Percentiles rank a stretch among this genome's conserved stretches.
Evolutionary conservation across 2,113 vertebrate genomes (phyloP).

Genomic region (Neopipo cinnamomea): DNA sequence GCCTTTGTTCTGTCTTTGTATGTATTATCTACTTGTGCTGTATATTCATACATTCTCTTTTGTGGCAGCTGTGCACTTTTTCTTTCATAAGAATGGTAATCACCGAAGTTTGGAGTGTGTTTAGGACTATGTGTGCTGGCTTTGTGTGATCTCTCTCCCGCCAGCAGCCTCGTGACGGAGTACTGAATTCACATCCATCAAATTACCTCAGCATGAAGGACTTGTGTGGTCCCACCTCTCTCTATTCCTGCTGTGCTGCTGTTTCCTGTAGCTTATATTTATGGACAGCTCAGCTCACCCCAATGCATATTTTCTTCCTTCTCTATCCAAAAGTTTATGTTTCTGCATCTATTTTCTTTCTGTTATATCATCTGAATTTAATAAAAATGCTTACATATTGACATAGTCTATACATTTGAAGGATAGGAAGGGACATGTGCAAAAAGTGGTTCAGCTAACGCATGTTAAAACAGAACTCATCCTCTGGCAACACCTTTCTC

Average conservation of each 20-base stretch:
- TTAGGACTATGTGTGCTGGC: not conserved
- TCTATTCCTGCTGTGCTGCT: not conserved
- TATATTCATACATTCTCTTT: not conserved
- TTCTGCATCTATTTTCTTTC: not conserved
- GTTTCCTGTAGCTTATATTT: not conserved
- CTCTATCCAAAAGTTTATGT: not conserved
- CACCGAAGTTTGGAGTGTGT: not conserved
- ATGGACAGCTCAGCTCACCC: not conserved
- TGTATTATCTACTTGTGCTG: not conserved
- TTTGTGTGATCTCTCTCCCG: not conserved
- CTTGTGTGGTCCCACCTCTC: not conserved
- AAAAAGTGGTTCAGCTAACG: not conserved
- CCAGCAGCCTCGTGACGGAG: not conserved
- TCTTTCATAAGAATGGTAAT: not conserved
- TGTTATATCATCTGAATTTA: not conserved
- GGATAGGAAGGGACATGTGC: not conserved
- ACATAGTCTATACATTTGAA: not conserved
- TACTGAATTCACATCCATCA: not conserved
- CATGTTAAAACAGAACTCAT: not conserved
- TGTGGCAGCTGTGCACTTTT: not conserved
- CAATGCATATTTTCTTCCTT: not conserved
- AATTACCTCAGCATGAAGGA: not conserved
- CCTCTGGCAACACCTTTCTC: not conserved
- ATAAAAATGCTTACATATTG: not conserved
- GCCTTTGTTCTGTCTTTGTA: conserved; percentile 35